Evolutionary conservation across 2,888 invertebrate species (phyloP).

Genomic region (Argyra leucocephala): DNA sequence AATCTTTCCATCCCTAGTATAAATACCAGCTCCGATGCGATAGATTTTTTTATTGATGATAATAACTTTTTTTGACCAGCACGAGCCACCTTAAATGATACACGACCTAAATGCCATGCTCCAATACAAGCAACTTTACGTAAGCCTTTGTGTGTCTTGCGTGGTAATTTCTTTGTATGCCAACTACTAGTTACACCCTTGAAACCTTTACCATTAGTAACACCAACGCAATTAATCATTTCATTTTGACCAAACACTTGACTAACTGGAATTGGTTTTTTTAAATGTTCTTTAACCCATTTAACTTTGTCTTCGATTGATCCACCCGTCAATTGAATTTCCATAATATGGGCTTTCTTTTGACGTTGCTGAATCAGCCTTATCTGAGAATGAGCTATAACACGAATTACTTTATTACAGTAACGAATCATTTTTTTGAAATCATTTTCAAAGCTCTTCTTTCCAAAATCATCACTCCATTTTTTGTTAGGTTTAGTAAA

Average conservation of each 20-base stretch:
- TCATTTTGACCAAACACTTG: conserved; percentile 94
- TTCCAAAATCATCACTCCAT: conserved; percentile 95
- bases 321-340: conserved; percentile 98
- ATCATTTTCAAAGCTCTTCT: conserved; percentile 93
- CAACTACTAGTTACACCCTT: conserved; percentile 99
- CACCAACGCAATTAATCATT: conserved; percentile 98
- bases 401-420: conserved; percentile 90
- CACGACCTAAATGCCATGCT: conserved; percentile 99
- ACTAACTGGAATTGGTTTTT: conserved; percentile 83
- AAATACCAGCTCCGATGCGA: conserved; percentile 79
- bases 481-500: conserved; percentile 97
- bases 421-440: conserved; percentile 96
- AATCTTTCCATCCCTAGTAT: conserved; percentile 76
- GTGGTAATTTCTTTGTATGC: conserved; percentile 99
- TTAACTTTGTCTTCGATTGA: conserved; percentile 90
- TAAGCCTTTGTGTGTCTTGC: conserved; percentile 99
- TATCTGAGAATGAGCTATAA: conserved; percentile 98
- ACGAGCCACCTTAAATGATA: conserved; percentile 97
- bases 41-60: conserved; percentile 99
- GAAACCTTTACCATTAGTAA: conserved; percentile 98
- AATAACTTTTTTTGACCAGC: conserved; percentile 92
- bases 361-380: conserved; percentile 94
- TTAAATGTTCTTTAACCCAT: conserved; percentile 93
- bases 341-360: conserved; percentile 99
- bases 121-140: conserved; percentile 99